Conservation (phyloP, 2,797 vertebrate species). For the Hipposideros larvatus region DNA sequence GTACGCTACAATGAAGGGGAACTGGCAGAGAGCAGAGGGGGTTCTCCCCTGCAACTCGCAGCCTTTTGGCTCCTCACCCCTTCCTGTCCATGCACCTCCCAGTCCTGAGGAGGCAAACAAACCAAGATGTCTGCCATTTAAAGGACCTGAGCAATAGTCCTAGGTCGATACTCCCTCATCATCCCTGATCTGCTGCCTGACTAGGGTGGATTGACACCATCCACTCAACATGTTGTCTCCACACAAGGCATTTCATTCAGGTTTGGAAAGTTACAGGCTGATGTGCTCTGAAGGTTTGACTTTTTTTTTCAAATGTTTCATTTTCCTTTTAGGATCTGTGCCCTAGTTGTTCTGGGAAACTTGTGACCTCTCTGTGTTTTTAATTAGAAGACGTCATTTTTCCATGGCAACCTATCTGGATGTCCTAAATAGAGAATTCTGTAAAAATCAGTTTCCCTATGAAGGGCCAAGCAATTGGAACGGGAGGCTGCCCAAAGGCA, state of each 20-base stretch:
- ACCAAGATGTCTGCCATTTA: neutral
- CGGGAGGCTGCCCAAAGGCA: constrained; percentile 19
- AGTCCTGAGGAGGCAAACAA: neutral
- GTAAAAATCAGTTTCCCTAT: constrained; percentile 85
- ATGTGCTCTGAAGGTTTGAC: constrained; percentile 75
- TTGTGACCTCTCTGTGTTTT: constrained; percentile 89
- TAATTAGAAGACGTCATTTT: constrained; percentile 90
- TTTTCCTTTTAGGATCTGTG: constrained; percentile 88
- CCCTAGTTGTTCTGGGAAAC: constrained; percentile 90
- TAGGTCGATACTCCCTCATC: neutral
- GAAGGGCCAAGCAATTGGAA: constrained; percentile 65
- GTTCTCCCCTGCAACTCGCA: neutral
- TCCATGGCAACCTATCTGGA: constrained; percentile 89
- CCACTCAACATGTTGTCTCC: neutral
- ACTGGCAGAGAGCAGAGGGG: neutral
- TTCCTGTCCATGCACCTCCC: neutral
- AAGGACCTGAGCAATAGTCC: neutral
- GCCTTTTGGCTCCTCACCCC: neutral
- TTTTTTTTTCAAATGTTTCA: constrained; percentile 78
- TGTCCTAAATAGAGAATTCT: constrained; percentile 87
- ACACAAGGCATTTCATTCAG: constrained; percentile 81
- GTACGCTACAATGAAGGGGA: neutral
- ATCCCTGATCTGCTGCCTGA: neutral
- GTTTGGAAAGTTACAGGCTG: constrained; percentile 86
- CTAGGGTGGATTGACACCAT: neutral